These are phyloP conservation scores for Meiosimyza platycephala DNA, from an alignment of 2,888 invertebrate genomes.

Conservation along the genomic window DNA sequence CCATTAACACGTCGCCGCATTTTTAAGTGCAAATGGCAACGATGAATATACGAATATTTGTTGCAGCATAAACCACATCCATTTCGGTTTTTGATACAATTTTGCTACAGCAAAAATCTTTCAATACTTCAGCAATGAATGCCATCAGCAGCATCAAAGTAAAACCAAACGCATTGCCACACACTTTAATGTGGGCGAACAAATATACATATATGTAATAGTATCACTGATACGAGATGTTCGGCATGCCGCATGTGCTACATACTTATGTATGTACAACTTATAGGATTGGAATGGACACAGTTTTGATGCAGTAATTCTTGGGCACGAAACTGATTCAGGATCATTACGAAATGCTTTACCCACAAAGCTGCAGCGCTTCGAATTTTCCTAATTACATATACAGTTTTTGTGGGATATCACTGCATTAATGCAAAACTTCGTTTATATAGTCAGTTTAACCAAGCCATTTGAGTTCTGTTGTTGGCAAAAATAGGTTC, in stretches of 20 bases:
- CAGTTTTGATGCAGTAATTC: neutral
- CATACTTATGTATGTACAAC: neutral
- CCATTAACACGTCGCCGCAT: constrained; percentile 7
- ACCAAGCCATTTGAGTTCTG: too few relatives aligned
- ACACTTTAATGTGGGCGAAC: neutral
- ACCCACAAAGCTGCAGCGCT: too few relatives aligned
- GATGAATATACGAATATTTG: too few relatives aligned
- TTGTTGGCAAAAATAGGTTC: too few relatives aligned
- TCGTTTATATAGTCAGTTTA: too few relatives aligned
- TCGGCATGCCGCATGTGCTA: neutral
- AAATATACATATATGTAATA: too few relatives aligned
- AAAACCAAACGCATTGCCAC: neutral
- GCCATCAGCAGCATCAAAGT: constrained; percentile 17
- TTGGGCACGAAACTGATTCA: neutral
- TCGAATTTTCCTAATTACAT: too few relatives aligned
- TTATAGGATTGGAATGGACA: neutral
- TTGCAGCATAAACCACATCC: constrained; percentile 8
- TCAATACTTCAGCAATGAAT: neutral
- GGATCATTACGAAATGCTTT: neutral
- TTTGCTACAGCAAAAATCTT: neutral
- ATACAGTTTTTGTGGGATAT: too few relatives aligned
- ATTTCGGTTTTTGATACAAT: constrained; percentile 23
- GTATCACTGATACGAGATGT: constrained; percentile 4
- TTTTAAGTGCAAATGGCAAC: constrained; percentile 16
- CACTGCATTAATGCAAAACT: too few relatives aligned